phyloP scores from a whole-genome alignment of 2,797 vertebrate genomes.

The Telmatherina bonti region DNA sequence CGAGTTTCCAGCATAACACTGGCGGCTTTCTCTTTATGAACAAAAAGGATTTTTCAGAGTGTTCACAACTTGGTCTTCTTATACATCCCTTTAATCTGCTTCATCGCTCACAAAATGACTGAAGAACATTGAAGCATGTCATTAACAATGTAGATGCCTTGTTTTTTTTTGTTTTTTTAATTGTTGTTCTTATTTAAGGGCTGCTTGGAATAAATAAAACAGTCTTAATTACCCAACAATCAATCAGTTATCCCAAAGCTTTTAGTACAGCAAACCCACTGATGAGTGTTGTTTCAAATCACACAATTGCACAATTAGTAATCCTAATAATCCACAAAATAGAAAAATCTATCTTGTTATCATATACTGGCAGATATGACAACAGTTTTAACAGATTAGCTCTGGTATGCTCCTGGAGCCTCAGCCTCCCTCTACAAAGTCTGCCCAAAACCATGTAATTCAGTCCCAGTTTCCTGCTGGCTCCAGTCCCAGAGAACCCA shows the following conservation, averaged over 20 bases:
- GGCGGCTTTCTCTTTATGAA: conserved; percentile 50
- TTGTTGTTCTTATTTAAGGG: background rate
- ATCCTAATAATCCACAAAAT: conserved; percentile 21
- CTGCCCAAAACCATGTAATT: conserved; percentile 27
- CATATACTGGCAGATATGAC: conserved; percentile 39
- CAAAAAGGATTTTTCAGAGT: conserved; percentile 61
- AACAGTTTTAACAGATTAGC: conserved; percentile 44
- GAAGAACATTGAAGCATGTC: background rate
- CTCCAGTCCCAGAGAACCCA: conserved; percentile 44
- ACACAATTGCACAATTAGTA: conserved; percentile 28
- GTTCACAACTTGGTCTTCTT: conserved; percentile 19
- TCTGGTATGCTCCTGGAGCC: conserved; percentile 14
- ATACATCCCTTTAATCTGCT: conserved; percentile 9
- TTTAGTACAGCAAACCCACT: conserved; percentile 41
- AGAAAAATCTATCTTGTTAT: conserved; percentile 37
- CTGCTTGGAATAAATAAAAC: background rate
- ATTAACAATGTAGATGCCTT: background rate
- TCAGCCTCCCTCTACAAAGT: conserved; percentile 36
- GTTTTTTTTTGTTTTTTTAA: too few relatives aligned
- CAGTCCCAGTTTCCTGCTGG: conserved; percentile 43
- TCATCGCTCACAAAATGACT: conserved; percentile 26
- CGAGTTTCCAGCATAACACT: conserved; percentile 56
- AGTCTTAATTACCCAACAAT: conserved; percentile 14
- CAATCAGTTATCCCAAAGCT: conserved; percentile 35
- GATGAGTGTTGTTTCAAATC: conserved; percentile 54